Conservation (phyloP, 2,113 vertebrate genomes). For the Sminthopsis crassicaudata region DNA sequence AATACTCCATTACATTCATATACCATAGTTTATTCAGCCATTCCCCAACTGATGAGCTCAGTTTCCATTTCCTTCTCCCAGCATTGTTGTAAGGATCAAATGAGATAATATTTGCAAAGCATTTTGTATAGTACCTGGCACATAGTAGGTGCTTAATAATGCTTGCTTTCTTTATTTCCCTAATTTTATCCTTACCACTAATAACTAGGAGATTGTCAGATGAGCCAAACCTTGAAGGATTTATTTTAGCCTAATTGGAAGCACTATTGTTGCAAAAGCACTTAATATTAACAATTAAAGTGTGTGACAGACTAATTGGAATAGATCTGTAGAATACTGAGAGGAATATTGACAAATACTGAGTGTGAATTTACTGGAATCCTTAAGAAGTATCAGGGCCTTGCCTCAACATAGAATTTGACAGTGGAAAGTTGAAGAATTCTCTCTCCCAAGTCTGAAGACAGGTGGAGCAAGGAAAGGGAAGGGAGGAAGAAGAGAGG, state of each 20-base stretch:
- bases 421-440: background rate
- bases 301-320: background rate
- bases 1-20: too few relatives aligned
- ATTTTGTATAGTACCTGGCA: background rate
- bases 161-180: background rate
- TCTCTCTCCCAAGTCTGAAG: background rate
- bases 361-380: slow-evolving; percentile 15
- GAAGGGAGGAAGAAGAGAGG: slow-evolving; percentile 19
- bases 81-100: background rate
- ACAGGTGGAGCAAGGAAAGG: slow-evolving; percentile 33
- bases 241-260: slow-evolving; percentile 1
- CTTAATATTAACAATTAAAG: background rate
- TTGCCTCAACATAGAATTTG: slow-evolving; percentile 13
- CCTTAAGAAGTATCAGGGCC: background rate
- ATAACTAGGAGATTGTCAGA: background rate
- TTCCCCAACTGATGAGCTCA: too few relatives aligned
- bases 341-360: background rate
- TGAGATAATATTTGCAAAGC: background rate
- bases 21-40: too few relatives aligned
- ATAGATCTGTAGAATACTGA: background rate
- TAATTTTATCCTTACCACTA: background rate
- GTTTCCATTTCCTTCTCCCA: background rate
- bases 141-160: background rate
- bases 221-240: background rate
- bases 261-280: background rate